Evolutionary conservation across 2,113 vertebrate genomes (phyloP).

Genomic region (Mellivora capensis): DNA sequence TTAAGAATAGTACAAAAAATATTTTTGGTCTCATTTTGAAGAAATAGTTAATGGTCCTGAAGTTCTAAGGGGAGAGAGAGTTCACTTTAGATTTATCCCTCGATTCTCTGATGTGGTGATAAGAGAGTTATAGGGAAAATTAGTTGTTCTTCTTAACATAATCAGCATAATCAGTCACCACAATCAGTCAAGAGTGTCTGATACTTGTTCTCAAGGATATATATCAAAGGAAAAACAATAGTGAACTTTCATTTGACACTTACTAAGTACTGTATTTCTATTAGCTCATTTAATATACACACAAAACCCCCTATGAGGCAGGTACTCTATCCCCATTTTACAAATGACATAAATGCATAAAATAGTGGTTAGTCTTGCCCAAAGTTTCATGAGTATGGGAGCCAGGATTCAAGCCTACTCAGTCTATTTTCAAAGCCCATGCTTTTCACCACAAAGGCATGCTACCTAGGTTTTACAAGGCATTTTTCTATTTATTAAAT

Average conservation of each 20-base stretch:
- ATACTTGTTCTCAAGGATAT: conserved; percentile 9
- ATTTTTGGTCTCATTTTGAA: not conserved
- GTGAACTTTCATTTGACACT: not conserved
- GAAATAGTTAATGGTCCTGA: not conserved
- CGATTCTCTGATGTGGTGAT: conserved; percentile 5
- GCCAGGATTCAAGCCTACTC: not conserved
- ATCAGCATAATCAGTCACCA: not conserved
- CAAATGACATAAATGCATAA: not conserved
- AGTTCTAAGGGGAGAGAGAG: conserved; percentile 11
- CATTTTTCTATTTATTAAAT: not conserved
- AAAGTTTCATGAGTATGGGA: not conserved
- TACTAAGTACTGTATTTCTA: not conserved
- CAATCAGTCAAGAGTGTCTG: conserved; percentile 32
- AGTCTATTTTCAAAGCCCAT: not conserved
- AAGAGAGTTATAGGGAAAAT: conserved; percentile 4
- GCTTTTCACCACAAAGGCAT: not conserved
- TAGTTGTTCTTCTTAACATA: conserved; percentile 37
- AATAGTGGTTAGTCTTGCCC: not conserved
- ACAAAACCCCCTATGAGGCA: not conserved
- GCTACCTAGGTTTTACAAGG: not conserved
- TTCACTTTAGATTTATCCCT: conserved; percentile 10
- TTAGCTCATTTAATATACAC: not conserved
- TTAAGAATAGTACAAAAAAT: not conserved
- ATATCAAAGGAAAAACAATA: not conserved
- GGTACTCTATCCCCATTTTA: not conserved